Evolutionary conservation across 2,113 vertebrate genomes (phyloP), one percentile per base, ranked within the genome.

Genomic region (Apeltes quadracus): DNA sequence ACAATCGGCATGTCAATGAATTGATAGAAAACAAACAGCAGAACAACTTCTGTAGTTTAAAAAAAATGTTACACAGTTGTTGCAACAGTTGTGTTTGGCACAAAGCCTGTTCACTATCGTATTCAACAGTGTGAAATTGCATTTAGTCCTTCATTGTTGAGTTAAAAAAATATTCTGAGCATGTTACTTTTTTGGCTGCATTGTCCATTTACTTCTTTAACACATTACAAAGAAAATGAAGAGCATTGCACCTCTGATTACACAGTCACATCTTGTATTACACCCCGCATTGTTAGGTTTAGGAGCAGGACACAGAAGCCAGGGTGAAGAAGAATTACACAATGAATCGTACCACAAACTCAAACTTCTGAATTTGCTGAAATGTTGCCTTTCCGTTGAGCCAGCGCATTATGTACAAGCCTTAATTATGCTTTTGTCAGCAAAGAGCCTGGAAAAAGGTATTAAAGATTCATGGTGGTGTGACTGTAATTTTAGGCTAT

Each of bases 381-480:
- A 85, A 82, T 64, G 29, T 20, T 3, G 44, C 44, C 71, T 82
- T 88, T 84, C 63, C 16, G 56, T 85, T 18, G 81, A 82, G 74
- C 70, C 78, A 77, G 82, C 61, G n/a, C 1, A 1, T 84, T 80
- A 76, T 69, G 55, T 78, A 78, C 72, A 63, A 61, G 86, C 63
- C 64, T 83, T 88, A 91, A 89, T 89, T 83, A 78, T 79, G 72
- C 75, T 61, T 82, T 79, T 84, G 75, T 84, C 83, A 88, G 87
- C 82, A 84, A 74, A 79, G 75, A 84, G 61, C 69, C 70, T 72
- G 62, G 68, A 56, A 85, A 87, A 87, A 70, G 36, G 15, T 76
- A 84, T 89, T 84, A 88, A 86, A 89, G 81, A 86, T 88, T 86
- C 57, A 91, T 82, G 81, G 69, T 55, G 46, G 58, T 75, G 66